Evolutionary conservation across 2,888 invertebrate genomes (phyloP), one percentile per base, ranked within the genome.

Genomic region (Epinotia bilunana): DNA sequence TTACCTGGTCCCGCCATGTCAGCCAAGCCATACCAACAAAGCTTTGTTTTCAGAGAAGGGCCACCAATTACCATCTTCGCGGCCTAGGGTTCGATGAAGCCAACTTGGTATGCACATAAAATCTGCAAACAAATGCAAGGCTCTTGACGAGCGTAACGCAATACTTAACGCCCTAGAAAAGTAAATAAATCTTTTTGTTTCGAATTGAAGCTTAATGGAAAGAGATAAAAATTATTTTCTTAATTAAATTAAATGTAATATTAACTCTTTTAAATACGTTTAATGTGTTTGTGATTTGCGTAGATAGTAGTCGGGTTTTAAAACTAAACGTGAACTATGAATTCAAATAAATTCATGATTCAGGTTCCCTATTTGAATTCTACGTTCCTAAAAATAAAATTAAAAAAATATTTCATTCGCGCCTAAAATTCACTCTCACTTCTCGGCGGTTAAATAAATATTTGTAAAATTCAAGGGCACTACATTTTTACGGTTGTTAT

Each of bases 401-500:
- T 58, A 60, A 53, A 70, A 63, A 64, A 58, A 71, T 28, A 33
- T 49, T 53, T 20, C 70, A 55, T 70, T 60, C 60, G 18, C 43
- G 53, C 65, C 74, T 74, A 70, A 70, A 73, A 70, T 70, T 60
- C 74, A 65, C 74, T 74, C 53, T 74, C 74, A 18, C 60, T 71
- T 60, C 61, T 70, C 23, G 16, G n/a, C 60, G 70, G 46, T 16
- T 70, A 71, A 74, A 74, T 70, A 74, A 71, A 74, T 71, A 74
- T 73, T 62, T 39, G 58, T 65, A n/a, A 71, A 70, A 60, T 67
- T 53, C 74, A 63, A 64, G 57, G 70, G 46, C 49, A 73, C 49
- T 43, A 23, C 39, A 20, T 64, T 74, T 72, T 70, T 23, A 13
- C 53, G 46, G 9, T 57, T 72, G 58, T 64, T 43, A 65, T 73